Evolutionary conservation across 1,140 invertebrate genomes (phyloP).

Genomic region (Pogonomyrmex barbatus): DNA sequence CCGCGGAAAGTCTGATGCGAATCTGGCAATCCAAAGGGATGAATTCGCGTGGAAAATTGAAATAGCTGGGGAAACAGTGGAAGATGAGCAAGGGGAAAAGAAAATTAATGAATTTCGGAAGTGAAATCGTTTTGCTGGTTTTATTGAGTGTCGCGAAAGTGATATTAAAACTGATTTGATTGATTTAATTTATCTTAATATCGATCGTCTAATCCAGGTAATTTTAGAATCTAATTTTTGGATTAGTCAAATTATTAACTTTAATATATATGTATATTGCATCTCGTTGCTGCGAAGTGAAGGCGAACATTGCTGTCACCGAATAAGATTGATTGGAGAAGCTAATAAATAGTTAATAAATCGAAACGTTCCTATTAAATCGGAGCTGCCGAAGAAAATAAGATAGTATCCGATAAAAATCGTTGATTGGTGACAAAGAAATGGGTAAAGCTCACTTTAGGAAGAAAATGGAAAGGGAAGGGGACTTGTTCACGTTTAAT

Average conservation of each 20-base stretch:
- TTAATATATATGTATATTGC: background rate
- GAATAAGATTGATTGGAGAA: background rate
- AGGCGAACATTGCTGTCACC: background rate
- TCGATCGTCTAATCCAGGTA: background rate
- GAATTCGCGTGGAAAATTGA: background rate
- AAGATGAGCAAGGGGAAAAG: background rate
- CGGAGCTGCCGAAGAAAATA: background rate
- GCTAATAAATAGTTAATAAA: constrained; percentile 15
- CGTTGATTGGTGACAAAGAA: background rate
- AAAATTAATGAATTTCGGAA: background rate
- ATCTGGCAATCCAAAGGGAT: background rate
- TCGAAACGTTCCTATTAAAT: constrained; percentile 17
- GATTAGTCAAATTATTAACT: background rate
- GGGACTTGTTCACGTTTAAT: background rate
- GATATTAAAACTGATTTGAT: constrained; percentile 4
- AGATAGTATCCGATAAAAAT: constrained; percentile 49
- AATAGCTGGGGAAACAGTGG: background rate
- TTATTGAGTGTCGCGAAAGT: constrained; percentile 2
- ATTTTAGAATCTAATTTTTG: background rate
- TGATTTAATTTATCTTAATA: background rate
- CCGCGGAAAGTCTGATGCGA: background rate
- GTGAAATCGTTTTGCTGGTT: constrained; percentile 6
- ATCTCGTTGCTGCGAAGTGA: background rate
- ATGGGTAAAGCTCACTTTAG: background rate
- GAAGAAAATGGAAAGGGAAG: background rate